Evolutionary conservation across 2,113 vertebrate species (phyloP).

Genomic region (Neolamprologus sp.): DNA sequence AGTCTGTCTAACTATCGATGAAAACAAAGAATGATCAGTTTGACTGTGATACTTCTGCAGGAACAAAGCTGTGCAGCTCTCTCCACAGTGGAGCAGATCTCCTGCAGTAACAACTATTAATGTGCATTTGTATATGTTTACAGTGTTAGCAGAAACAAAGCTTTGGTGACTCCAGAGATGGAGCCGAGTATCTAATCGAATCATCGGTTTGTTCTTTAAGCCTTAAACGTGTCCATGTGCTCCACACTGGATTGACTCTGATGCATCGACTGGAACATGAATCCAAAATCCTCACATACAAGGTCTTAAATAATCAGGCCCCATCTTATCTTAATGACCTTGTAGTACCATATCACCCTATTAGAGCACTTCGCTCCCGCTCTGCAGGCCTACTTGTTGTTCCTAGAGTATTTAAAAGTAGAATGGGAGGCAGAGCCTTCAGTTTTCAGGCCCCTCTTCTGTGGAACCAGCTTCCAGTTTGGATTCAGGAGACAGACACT

Average conservation of each 20-base stretch:
- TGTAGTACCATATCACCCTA: neutral
- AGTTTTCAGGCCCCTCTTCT: neutral
- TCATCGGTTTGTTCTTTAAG: neutral
- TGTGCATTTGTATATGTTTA: neutral
- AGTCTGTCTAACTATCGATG: fast-evolving
- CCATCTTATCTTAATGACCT: neutral
- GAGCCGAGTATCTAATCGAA: neutral
- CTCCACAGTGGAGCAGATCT: neutral
- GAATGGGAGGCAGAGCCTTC: neutral
- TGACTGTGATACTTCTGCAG: neutral
- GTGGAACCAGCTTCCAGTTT: neutral
- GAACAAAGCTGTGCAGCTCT: neutral
- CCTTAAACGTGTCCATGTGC: neutral
- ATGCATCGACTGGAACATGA: neutral
- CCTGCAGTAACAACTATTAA: neutral
- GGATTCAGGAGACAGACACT: too few relatives aligned
- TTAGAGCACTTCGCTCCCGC: fast-evolving
- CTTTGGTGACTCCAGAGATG: neutral
- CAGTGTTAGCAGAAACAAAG: neutral
- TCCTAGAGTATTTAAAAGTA: neutral
- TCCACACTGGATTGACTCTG: neutral
- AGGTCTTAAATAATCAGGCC: neutral
- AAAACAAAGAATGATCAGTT: neutral
- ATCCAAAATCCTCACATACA: neutral
- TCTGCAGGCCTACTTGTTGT: neutral